phyloP scores from a whole-genome alignment of 2,113 vertebrate species.

The Planiliza haematocheilus region DNA sequence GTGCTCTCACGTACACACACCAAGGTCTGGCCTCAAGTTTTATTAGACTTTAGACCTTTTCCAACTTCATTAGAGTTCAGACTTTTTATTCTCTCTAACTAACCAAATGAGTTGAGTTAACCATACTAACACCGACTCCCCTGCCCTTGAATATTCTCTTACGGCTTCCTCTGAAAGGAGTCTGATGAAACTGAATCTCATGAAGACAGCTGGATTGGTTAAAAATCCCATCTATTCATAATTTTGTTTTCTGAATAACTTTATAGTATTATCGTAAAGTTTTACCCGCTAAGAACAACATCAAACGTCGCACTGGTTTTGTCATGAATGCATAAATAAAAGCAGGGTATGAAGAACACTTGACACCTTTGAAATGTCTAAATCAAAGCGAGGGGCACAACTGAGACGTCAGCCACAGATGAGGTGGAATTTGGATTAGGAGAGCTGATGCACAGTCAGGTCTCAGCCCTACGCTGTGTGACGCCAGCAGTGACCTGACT shows the following conservation, averaged over 20 bases:
- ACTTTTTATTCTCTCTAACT: conserved; percentile 9
- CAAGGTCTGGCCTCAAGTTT: background rate
- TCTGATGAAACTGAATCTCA: conserved; percentile 23
- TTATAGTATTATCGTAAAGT: background rate
- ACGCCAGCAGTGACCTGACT: conserved; percentile 47
- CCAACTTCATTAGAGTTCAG: background rate
- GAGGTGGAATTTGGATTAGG: too few relatives aligned
- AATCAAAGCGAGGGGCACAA: too few relatives aligned
- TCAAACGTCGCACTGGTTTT: background rate
- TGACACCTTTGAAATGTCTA: background rate
- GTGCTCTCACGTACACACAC: background rate
- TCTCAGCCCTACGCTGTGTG: conserved; percentile 20
- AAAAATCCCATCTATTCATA: background rate
- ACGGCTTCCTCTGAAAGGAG: too few relatives aligned
- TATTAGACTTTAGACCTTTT: background rate
- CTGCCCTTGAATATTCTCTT: too few relatives aligned
- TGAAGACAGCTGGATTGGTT: background rate
- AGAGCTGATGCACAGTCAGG: background rate
- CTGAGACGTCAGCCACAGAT: too few relatives aligned
- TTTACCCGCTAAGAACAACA: background rate
- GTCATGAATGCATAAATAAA: background rate
- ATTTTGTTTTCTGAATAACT: background rate
- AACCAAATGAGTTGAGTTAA: background rate
- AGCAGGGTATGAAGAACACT: background rate
- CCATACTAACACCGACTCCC: too few relatives aligned